Evolutionary conservation across 2,113 vertebrate species (phyloP).

Genomic region (Psilopsiagon aymara): DNA sequence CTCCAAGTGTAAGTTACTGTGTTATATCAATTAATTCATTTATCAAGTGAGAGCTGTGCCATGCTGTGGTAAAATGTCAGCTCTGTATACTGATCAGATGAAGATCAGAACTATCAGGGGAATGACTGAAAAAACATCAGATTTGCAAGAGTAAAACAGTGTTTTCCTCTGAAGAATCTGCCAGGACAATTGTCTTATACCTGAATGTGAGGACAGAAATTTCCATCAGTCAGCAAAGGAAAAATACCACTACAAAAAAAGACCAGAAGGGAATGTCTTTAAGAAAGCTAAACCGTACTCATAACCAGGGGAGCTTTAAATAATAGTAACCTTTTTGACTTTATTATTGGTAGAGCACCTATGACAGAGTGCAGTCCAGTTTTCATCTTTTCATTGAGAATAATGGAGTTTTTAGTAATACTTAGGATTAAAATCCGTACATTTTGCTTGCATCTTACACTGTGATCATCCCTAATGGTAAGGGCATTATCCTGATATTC

Average conservation of each 20-base stretch:
- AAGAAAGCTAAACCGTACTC: neutral
- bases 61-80: neutral
- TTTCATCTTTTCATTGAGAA: neutral
- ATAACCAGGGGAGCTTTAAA: neutral
- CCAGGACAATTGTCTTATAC: neutral
- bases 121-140: neutral
- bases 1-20: neutral
- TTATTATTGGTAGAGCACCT: neutral
- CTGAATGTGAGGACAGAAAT: neutral
- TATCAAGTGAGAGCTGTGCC: neutral
- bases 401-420: neutral
- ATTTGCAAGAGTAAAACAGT: neutral
- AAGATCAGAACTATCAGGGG: neutral
- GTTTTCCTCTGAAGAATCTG: neutral
- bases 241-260: neutral
- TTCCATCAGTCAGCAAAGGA: neutral
- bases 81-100: neutral
- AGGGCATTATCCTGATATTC: neutral
- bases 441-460: neutral
- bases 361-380: neutral
- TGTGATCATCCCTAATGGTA: neutral
- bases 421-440: neutral
- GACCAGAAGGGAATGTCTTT: neutral
- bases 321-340: neutral
- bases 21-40: neutral